Evolutionary conservation across 1,140 invertebrate genomes (phyloP).

Genomic region (Hycleus phaleratus): DNA sequence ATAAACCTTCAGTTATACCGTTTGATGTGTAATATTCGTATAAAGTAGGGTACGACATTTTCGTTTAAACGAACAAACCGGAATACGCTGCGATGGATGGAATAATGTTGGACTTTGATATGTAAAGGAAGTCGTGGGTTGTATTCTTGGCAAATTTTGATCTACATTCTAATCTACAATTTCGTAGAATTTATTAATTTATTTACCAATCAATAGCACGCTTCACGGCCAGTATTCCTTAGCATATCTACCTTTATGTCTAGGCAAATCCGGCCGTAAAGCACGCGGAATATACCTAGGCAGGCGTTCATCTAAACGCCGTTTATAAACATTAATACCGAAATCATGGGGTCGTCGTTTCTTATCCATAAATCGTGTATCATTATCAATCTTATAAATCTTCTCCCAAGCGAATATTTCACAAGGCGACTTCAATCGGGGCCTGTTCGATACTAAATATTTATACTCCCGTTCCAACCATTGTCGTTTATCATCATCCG

Average conservation of each 20-base stretch:
- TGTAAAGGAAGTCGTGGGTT: too few species aligned
- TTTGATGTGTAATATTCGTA: slow-evolving; percentile 29
- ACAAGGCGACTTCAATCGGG: slow-evolving; percentile 49
- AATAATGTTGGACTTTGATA: too few species aligned
- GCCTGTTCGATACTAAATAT: slow-evolving; percentile 56
- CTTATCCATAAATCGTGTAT: slow-evolving; percentile 58
- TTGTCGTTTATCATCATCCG: slow-evolving; percentile 53
- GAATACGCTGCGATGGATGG: too few species aligned
- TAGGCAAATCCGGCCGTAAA: slow-evolving; percentile 49
- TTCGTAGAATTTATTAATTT: neutral
- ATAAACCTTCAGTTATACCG: slow-evolving; percentile 22
- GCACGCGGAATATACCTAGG: slow-evolving; percentile 59
- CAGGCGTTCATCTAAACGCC: slow-evolving; percentile 56
- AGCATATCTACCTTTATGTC: slow-evolving; percentile 40
- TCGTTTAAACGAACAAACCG: too few species aligned
- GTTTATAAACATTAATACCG: slow-evolving; percentile 48
- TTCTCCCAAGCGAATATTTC: slow-evolving; percentile 70
- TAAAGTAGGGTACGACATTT: slow-evolving; percentile 13
- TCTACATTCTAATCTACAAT: too few species aligned
- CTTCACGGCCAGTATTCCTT: slow-evolving; percentile 37
- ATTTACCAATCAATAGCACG: neutral
- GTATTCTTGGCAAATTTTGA: too few species aligned
- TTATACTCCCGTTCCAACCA: slow-evolving; percentile 65
- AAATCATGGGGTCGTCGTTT: slow-evolving; percentile 59
- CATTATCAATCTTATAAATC: slow-evolving; percentile 63